These are phyloP conservation scores for Sebastes reedi DNA, from an alignment of 2,797 vertebrate genomes.

Conservation along the genomic window DNA sequence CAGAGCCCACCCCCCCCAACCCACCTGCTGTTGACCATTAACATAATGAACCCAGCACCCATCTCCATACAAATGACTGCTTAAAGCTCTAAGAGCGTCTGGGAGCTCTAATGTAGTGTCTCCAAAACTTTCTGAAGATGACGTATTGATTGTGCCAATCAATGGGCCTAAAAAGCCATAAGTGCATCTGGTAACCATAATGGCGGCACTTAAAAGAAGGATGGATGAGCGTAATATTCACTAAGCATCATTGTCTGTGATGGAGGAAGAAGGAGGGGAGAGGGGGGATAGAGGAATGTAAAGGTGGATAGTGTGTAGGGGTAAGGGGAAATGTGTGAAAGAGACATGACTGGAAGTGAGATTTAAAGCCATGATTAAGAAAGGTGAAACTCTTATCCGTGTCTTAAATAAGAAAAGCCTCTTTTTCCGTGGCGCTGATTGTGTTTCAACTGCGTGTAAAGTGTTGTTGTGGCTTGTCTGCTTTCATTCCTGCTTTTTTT, in stretches of 20 bases:
- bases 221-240: constrained; percentile 68
- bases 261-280: constrained; percentile 30
- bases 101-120: constrained; percentile 78
- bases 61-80: constrained; percentile 73
- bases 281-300: constrained; percentile 35
- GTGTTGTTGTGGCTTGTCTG: constrained; percentile 69
- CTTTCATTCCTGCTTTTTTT: constrained; percentile 50
- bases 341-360: neutral
- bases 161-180: constrained; percentile 81
- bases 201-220: constrained; percentile 81
- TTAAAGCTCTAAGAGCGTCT: constrained; percentile 72
- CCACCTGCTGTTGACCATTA: constrained; percentile 74
- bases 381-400: neutral
- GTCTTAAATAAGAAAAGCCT: neutral
- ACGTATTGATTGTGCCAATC: constrained; percentile 85
- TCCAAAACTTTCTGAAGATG: constrained; percentile 78
- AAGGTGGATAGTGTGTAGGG: neutral
- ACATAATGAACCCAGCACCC: constrained; percentile 72
- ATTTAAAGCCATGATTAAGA: neutral
- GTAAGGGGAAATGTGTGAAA: neutral
- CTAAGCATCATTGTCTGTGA: constrained; percentile 63
- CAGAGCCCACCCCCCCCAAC: constrained; percentile 28
- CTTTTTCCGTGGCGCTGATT: neutral
- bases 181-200: constrained; percentile 83
- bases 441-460: constrained; percentile 19